Base-by-base conservation (phyloP, 2,797 vertebrate genomes). In the Ctenopoma multispine region DNA sequence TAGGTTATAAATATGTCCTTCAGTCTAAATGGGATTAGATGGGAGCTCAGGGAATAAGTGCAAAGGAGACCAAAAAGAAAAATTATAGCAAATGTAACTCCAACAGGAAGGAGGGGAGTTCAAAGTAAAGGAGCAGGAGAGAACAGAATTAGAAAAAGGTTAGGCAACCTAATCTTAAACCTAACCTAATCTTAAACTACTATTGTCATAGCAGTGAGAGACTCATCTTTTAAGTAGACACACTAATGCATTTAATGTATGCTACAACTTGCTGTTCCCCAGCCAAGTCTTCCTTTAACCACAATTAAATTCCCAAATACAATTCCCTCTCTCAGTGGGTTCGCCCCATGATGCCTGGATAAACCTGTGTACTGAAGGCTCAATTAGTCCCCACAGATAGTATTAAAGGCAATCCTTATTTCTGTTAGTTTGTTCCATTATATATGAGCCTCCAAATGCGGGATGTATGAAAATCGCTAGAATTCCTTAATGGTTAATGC, bases 161-260 rank as follows among this genome's bases (percentile, higher is more conserved):
- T 5, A 4, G 18, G 34, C 34, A 69, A 69, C 41, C 48, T 15
- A 15, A 34, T 50, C 50, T 64, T 65, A 69, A 84, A 76, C 62
- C n/a, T n/a, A 69, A 69, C 41, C 48, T 15, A 15, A 34, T 50
- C 50, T 64, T 65, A 69, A 84, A 76, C 62, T 74, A 50, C 24
- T 60, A 49, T 57, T 69, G 62, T 70, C 66, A 80, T 44, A 31
- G 62, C 43, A 31, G 66, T 59, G 36, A 79, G 64, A 84, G 60
- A 73, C 75, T 74, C 75, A 86, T 85, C 78, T 79, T 82, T 69
- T 62, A 83, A 85, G 76, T 57, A 84, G 71, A 77, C 56, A 75
- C 55, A 54, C 58, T 81, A 82, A 85, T 79, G 73, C 57, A 57
- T 81, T 79, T 85, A 86, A 87, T 89, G 84, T 80, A 79, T 65